Evolutionary conservation across 2,113 vertebrate species (phyloP).

Genomic region (Aptenodytes forsteri): DNA sequence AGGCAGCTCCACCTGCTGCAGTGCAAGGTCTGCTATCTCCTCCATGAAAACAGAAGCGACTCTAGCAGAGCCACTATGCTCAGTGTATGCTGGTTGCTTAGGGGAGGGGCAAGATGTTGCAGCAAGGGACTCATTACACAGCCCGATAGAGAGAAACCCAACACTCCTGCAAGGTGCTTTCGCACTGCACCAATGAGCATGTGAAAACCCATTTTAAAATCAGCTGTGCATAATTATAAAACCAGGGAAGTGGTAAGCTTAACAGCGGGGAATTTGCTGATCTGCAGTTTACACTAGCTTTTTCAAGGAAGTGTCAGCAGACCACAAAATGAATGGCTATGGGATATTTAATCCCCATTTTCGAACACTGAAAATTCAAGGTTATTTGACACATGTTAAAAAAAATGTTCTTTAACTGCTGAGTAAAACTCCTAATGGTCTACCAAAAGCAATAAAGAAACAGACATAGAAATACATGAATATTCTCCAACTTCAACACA

Average conservation of each 20-base stretch:
- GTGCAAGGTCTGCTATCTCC: constrained; percentile 31
- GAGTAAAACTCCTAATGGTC: not conserved
- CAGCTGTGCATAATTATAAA: not conserved
- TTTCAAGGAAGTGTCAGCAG: not conserved
- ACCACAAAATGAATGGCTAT: constrained; percentile 1
- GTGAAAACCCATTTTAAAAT: not conserved
- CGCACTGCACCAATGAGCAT: constrained; percentile 56
- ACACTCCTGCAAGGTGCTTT: constrained; percentile 48
- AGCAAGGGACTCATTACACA: constrained; percentile 64
- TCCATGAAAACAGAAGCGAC: constrained; percentile 41
- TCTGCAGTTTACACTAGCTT: not conserved
- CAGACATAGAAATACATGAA: not conserved
- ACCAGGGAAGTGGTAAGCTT: not conserved
- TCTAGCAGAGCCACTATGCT: constrained; percentile 33
- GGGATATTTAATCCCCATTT: constrained; percentile 43
- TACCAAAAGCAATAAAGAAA: not conserved
- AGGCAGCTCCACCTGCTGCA: constrained; percentile 70
- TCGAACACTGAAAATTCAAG: constrained; percentile 25
- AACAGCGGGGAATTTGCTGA: constrained; percentile 53
- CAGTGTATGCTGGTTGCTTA: not conserved
- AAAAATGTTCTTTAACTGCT: not conserved
- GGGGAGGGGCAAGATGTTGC: constrained; percentile 66
- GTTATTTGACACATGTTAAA: not conserved
- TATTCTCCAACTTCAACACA: not conserved
- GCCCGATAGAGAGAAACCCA: constrained; percentile 8